A percentile compares a stretch with the other conserved stretches of the same genome.
phyloP scores from a whole-genome alignment of 2,113 vertebrate species.

The Tetraodon nigroviridis region DNA sequence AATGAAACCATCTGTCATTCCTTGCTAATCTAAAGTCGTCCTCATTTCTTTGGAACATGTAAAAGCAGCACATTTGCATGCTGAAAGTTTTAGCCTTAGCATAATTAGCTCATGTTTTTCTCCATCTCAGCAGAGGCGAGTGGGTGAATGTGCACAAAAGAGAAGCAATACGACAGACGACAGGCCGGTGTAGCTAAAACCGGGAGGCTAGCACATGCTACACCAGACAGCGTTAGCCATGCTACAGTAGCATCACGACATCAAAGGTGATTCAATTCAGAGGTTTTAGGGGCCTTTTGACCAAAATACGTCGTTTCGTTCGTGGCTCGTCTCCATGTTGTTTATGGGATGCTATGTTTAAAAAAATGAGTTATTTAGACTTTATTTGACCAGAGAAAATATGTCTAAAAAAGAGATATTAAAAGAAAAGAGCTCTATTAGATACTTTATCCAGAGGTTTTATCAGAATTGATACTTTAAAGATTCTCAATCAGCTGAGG shows the following conservation, averaged over 20 bases:
- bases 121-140: no score
- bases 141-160: no score
- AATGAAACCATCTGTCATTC: no score
- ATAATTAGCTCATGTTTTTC: no score
- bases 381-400: conserved; percentile 78
- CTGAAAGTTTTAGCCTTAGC: no score
- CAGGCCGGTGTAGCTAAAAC: conserved; percentile 62
- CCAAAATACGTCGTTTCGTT: conserved; percentile 65
- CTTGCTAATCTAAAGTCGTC: no score
- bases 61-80: no score
- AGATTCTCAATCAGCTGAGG: conserved; percentile 55
- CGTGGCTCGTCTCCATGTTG: conserved; percentile 71
- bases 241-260: conserved; percentile 52
- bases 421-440: conserved; percentile 57
- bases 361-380: conserved; percentile 11
- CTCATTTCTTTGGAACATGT: no score
- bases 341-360: conserved; percentile 77
- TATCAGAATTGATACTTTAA: conserved; percentile 84
- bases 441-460: conserved; percentile 73
- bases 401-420: conserved; percentile 79
- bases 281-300: conserved; percentile 80
- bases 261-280: background rate
- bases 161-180: conserved; percentile 51
- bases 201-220: conserved; percentile 35
- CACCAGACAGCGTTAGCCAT: conserved; percentile 15